Percentiles rank a stretch among this genome's conserved stretches.
Conservation (phyloP, 1,140 invertebrate genomes). For the Polyergus mexicanus region DNA sequence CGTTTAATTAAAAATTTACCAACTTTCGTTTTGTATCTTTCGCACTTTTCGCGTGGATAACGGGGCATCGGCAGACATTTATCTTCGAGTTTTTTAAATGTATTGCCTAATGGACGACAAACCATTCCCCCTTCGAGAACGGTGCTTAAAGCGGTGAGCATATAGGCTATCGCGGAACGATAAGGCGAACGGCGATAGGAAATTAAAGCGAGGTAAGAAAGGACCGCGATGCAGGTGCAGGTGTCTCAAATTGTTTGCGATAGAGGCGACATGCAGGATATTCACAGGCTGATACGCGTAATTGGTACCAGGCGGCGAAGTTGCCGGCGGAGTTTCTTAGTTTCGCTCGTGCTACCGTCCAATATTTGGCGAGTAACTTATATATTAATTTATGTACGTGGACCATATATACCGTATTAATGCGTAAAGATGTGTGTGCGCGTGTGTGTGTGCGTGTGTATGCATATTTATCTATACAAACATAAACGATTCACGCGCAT, state of each 20-base stretch:
- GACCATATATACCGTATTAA: background rate
- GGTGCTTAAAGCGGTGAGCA: background rate
- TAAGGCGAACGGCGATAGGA: constrained; percentile 3
- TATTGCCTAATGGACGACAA: background rate
- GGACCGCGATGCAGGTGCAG: constrained; percentile 14
- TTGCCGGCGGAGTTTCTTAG: constrained; percentile 48
- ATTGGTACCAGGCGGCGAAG: constrained; percentile 49
- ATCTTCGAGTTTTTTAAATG: background rate
- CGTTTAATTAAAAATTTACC: constrained; percentile 22
- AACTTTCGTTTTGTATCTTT: background rate
- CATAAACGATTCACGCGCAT: background rate
- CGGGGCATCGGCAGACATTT: background rate
- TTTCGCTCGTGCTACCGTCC: constrained; percentile 3
- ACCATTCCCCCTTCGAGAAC: background rate
- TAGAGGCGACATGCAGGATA: constrained; percentile 41
- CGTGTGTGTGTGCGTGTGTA: background rate
- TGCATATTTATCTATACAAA: background rate
- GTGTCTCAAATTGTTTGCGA: constrained; percentile 51
- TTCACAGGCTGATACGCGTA: constrained; percentile 59
- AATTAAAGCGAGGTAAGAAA: constrained; percentile 14
- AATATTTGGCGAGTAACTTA: constrained; percentile 43
- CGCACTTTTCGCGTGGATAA: background rate
- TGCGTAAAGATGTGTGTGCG: background rate
- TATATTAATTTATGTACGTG: constrained; percentile 41
- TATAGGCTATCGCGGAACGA: constrained; percentile 39